Percentiles rank a stretch among this genome's conserved stretches.
These are phyloP conservation scores for Cephalopterus ornatus DNA, from an alignment of 2,113 vertebrate species.

Conservation along the genomic window DNA sequence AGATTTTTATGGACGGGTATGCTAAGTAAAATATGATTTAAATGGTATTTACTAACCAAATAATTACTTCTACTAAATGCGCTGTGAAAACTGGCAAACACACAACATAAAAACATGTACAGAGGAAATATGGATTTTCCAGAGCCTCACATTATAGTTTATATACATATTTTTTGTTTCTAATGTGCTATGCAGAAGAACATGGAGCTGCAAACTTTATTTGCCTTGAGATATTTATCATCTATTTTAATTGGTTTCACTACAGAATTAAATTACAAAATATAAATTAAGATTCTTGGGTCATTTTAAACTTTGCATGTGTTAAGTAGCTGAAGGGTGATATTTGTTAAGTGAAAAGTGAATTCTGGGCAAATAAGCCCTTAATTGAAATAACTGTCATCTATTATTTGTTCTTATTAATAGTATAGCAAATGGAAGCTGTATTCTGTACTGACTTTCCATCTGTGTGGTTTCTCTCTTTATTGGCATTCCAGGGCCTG, in stretches of 20 bases:
- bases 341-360: constrained; percentile 19
- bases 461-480: neutral
- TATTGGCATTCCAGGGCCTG: neutral
- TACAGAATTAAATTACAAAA: constrained; percentile 55
- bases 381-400: neutral
- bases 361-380: constrained; percentile 5
- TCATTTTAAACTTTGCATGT: neutral
- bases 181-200: constrained; percentile 40
- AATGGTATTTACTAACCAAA: constrained; percentile 76
- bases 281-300: constrained; percentile 19
- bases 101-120: constrained; percentile 56
- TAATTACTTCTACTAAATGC: constrained; percentile 69
- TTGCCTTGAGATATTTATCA: constrained; percentile 42
- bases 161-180: constrained; percentile 29
- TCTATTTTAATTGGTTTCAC: constrained; percentile 32
- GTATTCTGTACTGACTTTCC: neutral
- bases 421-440: neutral
- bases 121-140: constrained; percentile 63
- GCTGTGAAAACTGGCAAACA: constrained; percentile 72
- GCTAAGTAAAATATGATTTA: constrained; percentile 71
- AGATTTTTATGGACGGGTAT: neutral
- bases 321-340: neutral
- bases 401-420: neutral
- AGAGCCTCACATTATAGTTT: constrained; percentile 34
- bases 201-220: constrained; percentile 11